phyloP scores from a whole-genome alignment of 2,797 vertebrate species.

The Takifugu ocellatus region DNA sequence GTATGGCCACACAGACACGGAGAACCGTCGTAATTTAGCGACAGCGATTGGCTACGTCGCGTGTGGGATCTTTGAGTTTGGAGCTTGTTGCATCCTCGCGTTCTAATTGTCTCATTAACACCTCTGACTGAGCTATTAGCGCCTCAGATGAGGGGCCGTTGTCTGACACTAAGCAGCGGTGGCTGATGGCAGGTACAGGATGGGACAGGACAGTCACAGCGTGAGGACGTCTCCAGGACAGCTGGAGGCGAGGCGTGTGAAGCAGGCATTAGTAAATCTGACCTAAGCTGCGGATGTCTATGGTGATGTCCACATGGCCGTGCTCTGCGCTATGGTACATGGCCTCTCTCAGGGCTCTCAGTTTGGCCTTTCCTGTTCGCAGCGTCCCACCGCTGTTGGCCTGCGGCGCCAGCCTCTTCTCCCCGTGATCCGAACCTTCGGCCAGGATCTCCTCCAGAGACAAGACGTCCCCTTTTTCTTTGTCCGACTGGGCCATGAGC shows the following conservation, averaged over 20 bases:
- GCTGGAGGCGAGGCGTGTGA: slow-evolving; percentile 57
- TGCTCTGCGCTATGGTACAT: slow-evolving; percentile 86
- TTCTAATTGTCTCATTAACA: slow-evolving; percentile 11
- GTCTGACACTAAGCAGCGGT: slow-evolving; percentile 18
- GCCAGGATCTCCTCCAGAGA: slow-evolving; percentile 83
- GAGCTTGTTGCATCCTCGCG: too few relatives aligned
- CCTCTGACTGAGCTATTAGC: slow-evolving; percentile 19
- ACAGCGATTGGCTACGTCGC: neutral
- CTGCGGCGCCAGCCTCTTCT: slow-evolving; percentile 64
- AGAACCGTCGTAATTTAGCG: too few relatives aligned
- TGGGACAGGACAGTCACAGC: slow-evolving; percentile 59
- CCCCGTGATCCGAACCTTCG: slow-evolving; percentile 71
- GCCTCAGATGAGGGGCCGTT: slow-evolving; percentile 12
- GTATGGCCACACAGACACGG: too few relatives aligned
- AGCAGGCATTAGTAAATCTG: slow-evolving; percentile 71
- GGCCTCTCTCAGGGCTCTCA: slow-evolving; percentile 83
- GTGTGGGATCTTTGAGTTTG: too few relatives aligned
- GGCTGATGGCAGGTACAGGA: slow-evolving; percentile 31
- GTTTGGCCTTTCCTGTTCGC: slow-evolving; percentile 81
- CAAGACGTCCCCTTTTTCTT: slow-evolving; percentile 76
- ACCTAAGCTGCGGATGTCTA: slow-evolving; percentile 85
- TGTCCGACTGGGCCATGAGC: slow-evolving; percentile 79
- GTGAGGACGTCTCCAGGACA: slow-evolving; percentile 66
- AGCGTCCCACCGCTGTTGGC: slow-evolving; percentile 70
- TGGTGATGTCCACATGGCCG: slow-evolving; percentile 85